Percentiles rank a stretch among this genome's conserved stretches.
These are phyloP conservation scores for Drosophila tristis DNA, from an alignment of 1,140 invertebrate species.

Conservation along the genomic window DNA sequence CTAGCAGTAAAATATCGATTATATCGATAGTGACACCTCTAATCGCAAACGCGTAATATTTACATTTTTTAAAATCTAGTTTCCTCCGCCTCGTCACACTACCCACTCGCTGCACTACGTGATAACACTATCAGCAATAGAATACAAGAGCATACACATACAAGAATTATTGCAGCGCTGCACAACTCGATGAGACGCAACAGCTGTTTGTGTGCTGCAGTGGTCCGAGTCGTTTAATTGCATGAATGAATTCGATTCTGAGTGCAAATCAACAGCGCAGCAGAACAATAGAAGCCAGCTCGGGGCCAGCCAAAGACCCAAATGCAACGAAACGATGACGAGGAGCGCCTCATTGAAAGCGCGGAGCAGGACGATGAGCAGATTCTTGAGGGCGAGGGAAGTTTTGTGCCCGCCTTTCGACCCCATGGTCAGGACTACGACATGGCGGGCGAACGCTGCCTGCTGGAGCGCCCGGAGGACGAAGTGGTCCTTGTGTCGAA, in stretches of 20 bases:
- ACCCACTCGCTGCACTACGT: too few relatives aligned
- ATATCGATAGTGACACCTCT: too few relatives aligned
- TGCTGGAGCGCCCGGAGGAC: constrained; percentile 49
- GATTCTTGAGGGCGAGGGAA: constrained; percentile 19
- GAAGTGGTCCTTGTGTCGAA: constrained; percentile 61
- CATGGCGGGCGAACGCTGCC: constrained; percentile 38
- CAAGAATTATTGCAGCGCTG: too few relatives aligned
- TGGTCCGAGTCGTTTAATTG: too few relatives aligned
- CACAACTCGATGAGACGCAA: neutral
- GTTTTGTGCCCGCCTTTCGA: constrained; percentile 66
- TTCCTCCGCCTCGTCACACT: neutral
- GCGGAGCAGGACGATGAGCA: constrained; percentile 32
- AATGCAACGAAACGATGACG: constrained; percentile 31
- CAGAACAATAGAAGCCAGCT: neutral
- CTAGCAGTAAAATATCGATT: too few relatives aligned
- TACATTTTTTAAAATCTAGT: neutral
- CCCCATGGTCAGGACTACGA: constrained; percentile 18
- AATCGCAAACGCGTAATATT: constrained; percentile 1
- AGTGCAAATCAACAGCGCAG: neutral
- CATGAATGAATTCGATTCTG: too few relatives aligned
- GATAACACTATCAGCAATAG: too few relatives aligned
- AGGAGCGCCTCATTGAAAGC: constrained; percentile 14
- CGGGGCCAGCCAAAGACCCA: too few relatives aligned
- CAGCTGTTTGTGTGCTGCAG: constrained; percentile 5
- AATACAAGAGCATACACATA: too few relatives aligned